Conservation (phyloP, 2,797 vertebrate species). For the Pachyuromys duprasi region DNA sequence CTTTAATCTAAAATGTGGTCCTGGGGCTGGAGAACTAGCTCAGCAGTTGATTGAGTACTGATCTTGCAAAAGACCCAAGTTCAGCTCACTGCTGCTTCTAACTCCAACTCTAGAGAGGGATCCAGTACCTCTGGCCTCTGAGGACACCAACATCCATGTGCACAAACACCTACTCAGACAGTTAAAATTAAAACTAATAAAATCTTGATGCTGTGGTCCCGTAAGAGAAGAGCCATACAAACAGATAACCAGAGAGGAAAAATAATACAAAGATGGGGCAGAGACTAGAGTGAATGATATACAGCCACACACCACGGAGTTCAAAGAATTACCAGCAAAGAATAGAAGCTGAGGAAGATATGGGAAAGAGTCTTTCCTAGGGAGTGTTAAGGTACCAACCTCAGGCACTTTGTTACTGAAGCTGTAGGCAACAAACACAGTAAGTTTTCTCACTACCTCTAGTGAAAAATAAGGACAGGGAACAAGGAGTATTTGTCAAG, state of each 20-base stretch:
- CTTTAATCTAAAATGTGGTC: not conserved
- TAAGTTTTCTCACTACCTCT: not conserved
- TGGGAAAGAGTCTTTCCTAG: not conserved
- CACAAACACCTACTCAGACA: not conserved
- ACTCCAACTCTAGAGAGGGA: not conserved
- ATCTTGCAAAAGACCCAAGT: not conserved
- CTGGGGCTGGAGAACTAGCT: not conserved
- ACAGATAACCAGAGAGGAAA: not conserved
- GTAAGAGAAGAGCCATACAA: not conserved
- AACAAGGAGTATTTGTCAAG: not conserved
- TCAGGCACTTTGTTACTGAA: not conserved
- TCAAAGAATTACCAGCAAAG: not conserved
- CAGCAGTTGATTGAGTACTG: not conserved
- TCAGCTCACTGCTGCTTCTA: not conserved
- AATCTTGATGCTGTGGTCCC: not conserved
- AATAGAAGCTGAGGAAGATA: not conserved
- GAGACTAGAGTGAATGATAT: not conserved
- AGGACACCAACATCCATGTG: not conserved
- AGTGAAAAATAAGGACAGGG: not conserved
- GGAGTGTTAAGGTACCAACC: not conserved
- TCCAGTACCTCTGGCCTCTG: not conserved
- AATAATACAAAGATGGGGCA: not conserved
- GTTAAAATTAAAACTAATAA: not conserved
- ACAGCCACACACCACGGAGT: not conserved
- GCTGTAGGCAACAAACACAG: not conserved